These are phyloP conservation scores for Pyrrhosoma nymphula DNA, from an alignment of 2,888 invertebrate species.

Conservation along the genomic window DNA sequence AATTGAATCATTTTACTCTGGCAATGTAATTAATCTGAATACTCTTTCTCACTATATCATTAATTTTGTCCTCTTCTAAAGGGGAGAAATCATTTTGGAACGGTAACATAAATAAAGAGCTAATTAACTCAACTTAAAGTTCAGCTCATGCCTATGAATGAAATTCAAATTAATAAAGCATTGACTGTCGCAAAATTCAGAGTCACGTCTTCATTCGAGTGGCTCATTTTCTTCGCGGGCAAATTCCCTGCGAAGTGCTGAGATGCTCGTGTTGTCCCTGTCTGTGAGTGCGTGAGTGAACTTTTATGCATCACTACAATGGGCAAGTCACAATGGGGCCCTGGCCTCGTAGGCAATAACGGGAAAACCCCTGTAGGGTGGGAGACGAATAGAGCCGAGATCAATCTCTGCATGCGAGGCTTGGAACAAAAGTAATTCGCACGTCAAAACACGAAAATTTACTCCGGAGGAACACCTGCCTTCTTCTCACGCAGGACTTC, in stretches of 20 bases:
- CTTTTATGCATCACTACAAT: not conserved
- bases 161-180: not conserved
- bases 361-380: not conserved
- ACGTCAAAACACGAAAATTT: slow-evolving; percentile 42
- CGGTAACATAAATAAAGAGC: not conserved
- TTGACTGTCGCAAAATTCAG: not conserved
- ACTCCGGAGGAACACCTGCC: slow-evolving; percentile 26
- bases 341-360: not conserved
- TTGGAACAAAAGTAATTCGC: slow-evolving; percentile 43
- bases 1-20: too few species aligned
- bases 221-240: not conserved
- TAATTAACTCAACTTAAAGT: not conserved
- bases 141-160: not conserved
- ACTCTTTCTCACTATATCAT: too few species aligned
- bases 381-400: not conserved
- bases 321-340: not conserved
- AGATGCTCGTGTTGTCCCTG: not conserved
- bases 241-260: not conserved
- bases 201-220: not conserved
- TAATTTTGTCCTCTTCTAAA: too few species aligned
- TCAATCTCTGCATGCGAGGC: slow-evolving; percentile 62
- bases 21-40: too few species aligned
- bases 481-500: not conserved
- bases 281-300: not conserved
- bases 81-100: not conserved